Evolutionary conservation across 2,888 invertebrate genomes (phyloP), one percentile per base, ranked within the genome.

Genomic region (Myopa tessellatipennis): DNA sequence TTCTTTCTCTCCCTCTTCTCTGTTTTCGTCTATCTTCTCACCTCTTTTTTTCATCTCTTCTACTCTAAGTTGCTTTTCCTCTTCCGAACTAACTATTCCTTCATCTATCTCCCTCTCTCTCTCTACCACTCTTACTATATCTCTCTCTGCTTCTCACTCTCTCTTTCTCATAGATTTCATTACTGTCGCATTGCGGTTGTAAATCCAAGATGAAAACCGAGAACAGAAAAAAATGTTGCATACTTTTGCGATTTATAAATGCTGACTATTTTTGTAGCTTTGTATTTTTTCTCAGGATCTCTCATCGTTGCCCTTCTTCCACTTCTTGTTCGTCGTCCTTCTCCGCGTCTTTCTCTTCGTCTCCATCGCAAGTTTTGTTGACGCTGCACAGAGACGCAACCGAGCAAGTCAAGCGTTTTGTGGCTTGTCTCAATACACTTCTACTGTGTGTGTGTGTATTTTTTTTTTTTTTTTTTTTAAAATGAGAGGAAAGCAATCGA

Each of bases 151-250:
- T 10, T 7, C 18, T 36, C 5, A 4, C n/a, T 58, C 58, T n/a
- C 26, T 12, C 18, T 60, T 34, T 72, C 55, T 36, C 10, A 6
- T 45, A 45, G 10, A 45, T 8, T 65, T 14, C 14, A 65, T 58
- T 36, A 68, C 80, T 82, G 82, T 82, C 82, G 82, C 82, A 82
- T 80, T 82, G 82, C 82, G 82, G 82, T 79, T 81, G 81, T 81
- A 82, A 65, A 81, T 78, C 80, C 81, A 79, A 77, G 80, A 75
- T 4, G 26, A 10, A 1, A 52, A 26, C 26, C 26, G 26, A 26
- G 3, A 45, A 45, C 10, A 10, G 7, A 10, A 45, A 45, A 10
- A 45, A 45, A 3, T 45, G 26, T 55, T 75, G 67, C 58, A 60
- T 69, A 40, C 60, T 68, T 68, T 60, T 58, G 52, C 63, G 38